Base-by-base conservation (phyloP, 1,140 invertebrate species). In the Pseudomyrmex sp. region DNA sequence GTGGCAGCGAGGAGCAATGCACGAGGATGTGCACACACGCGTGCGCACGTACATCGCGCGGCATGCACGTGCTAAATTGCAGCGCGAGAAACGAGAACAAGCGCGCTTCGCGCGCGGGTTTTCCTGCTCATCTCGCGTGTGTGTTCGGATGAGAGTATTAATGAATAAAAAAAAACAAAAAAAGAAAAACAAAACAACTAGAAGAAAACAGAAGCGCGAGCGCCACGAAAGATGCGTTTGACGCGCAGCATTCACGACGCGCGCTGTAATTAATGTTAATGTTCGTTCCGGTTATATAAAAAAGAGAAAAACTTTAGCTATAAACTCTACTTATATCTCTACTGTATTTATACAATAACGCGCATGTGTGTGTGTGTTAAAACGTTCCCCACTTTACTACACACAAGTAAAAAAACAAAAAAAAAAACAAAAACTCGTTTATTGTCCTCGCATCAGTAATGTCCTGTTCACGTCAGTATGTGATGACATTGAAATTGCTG, bases 61-160 rank as follows among this genome's bases (percentile, higher is more conserved):
- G 84, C 85, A 88, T 85, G 87, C 86, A 84, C 86, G 86, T 83
- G 88, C 85, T 86, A 89, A 88, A 89, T 91, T 87, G 86, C 59
- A 35, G 35, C 62, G 35, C 74, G 73, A 76, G 73, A 65, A 23
- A 76, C 66, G 79, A 75, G 75, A 82, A 66, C 35, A 13, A 58
- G 44, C n/a, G 23, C 82, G 56, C n/a, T 70, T 61, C 59, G 46
- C 46, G 48, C 44, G 76, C 18, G 12, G 66, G 44, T 84, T 74
- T 88, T 65, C 84, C 61, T 83, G 66, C 77, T 62, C 10, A 66
- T 63, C 69, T 82, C 66, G 44, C 61, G n/a, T 73, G 15, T 73
- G 15, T n/a, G 20, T 4, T n/a, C 63, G 18, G 63, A 77, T 2
- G 12, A 68, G 26, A 46, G 35, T 50, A 74, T 20, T 65, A 66